Base-by-base conservation (phyloP, 2,113 vertebrate species). In the Heliornis fulica region DNA sequence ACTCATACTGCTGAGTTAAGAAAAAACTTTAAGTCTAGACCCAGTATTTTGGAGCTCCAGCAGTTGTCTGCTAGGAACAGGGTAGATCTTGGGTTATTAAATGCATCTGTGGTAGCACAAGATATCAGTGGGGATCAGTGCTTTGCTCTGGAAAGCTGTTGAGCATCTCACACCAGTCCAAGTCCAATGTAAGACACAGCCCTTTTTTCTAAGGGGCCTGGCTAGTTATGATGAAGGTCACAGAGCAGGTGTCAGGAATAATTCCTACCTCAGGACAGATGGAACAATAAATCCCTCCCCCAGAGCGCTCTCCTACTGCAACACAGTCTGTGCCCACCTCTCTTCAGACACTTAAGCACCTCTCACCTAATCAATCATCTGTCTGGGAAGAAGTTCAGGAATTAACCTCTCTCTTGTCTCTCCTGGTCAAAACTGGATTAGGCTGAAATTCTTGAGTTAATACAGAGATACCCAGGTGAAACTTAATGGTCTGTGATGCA, bases 281-380 rank as follows among this genome's bases (percentile, higher is more conserved):
- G 87, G 83, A 20, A 87, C 31, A 60, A 56, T 64, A 91, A 97
- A 91, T 87, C 91, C 87, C 68, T 51, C 26, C 36, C 22, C 5
- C 9, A 46, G 48, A 72, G 71, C 5, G 38, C 51, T 86, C 59
- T 95, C 63, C 38, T 51, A 16, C 60, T 8, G 3, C 46, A 66
- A 4, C 0, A 7, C 9, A 16, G 66, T 68, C 61, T 59, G 17
- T 16, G 36, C 45, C 48, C 25, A 13, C 48, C 23, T 51, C 50
- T 59, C 64, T 71, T 6, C 54, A 65, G 80, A 76, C 60, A 60
- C 53, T 82, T 84, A 89, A 94, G 40, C 12, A 78, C 61, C 61
- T 82, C 87, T 84, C 56, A 38, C 68, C 71, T 89, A 50, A 93
- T 75, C 89, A 77, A 69, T 94, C 80, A 74, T 28, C 69, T 34